Evolutionary conservation across 2,797 vertebrate species (phyloP), one percentile per base, ranked within the genome.

Genomic region (Pantherophis vulpinus): DNA sequence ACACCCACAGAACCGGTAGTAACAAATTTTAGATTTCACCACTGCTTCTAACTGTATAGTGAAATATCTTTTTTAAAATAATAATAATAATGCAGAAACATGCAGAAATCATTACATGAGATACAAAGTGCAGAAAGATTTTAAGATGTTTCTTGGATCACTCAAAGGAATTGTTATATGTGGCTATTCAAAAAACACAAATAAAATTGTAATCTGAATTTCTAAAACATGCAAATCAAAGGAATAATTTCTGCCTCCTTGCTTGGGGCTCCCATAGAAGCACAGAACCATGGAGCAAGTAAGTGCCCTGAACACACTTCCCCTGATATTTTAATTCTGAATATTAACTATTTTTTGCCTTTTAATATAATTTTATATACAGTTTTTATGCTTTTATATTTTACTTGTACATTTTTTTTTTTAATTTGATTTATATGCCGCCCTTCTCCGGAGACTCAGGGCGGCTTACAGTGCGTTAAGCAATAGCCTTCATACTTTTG

Each of bases 131-230:
- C 54, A 13, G 54, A n/a, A 23, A 12, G 87, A 93, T 37, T 74
- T 91, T 59, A 92, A 83, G 1, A 89, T 66, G 91, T 23, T 74
- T 90, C 0, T 0, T 94, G 86, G 18, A 91, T 25, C 87, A 94
- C 60, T 92, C 88, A 4, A 90, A 27, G 51, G 9, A 12, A 47
- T 7, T 20, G 2, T 20, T 91, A 94, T 20, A 91, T 4, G 16
- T 42, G 27, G 0, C n/a, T 88, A 55, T 79, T 83, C n/a, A 88
- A 66, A 90, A 55, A 93, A 59, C 93, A 92, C 70, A 63, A 89
- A 86, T 88, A 66, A 4, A 56, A 29, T 51, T 5, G 0, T 88
- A 47, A 91, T 51, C 10, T 92, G 29, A 91, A 25, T 87, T 93
- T 60, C 91, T 37, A 5, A 37, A 55, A 55, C 9, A 89, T 14